phyloP scores from a whole-genome alignment of 53 echinoderm and acorn worm genomes.

The Holothuria scabra region DNA sequence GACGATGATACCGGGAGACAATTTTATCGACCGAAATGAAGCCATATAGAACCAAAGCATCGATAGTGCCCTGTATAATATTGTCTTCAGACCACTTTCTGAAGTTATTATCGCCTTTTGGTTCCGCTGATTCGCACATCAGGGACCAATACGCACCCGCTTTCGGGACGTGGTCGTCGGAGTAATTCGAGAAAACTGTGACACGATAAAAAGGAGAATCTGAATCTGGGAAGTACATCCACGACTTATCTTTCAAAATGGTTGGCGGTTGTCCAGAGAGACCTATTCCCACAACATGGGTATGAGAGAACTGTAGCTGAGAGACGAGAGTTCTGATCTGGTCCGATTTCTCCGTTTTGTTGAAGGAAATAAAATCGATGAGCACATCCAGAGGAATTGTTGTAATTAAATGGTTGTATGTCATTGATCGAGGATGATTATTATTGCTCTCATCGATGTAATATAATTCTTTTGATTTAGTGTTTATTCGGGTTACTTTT shows the following conservation, averaged over 20 bases:
- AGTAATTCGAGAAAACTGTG: conserved; percentile 58
- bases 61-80: conserved; percentile 24
- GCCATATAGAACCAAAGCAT: conserved; percentile 52
- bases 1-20: conserved; percentile 54
- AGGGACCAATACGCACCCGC: conserved; percentile 46
- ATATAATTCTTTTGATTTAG: conserved; percentile 12
- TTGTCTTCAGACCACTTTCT: conserved; percentile 10
- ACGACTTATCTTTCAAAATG: conserved; percentile 49
- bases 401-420: conserved; percentile 36
- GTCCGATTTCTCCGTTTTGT: not conserved
- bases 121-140: conserved; percentile 62
- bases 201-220: conserved; percentile 64
- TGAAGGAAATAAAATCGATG: not conserved
- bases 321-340: conserved; percentile 6
- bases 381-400: conserved; percentile 52
- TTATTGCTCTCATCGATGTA: not conserved
- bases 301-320: conserved; percentile 53
- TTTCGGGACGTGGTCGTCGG: conserved; percentile 56
- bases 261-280: conserved; percentile 52
- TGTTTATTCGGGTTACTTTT: conserved; percentile 36
- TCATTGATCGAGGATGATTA: not conserved
- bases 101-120: not conserved
- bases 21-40: conserved; percentile 49
- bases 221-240: conserved; percentile 61
- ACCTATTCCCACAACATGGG: conserved; percentile 59